Evolutionary conservation across 2,888 invertebrate genomes (phyloP).

Genomic region (Lordiphosa fenestrarum): DNA sequence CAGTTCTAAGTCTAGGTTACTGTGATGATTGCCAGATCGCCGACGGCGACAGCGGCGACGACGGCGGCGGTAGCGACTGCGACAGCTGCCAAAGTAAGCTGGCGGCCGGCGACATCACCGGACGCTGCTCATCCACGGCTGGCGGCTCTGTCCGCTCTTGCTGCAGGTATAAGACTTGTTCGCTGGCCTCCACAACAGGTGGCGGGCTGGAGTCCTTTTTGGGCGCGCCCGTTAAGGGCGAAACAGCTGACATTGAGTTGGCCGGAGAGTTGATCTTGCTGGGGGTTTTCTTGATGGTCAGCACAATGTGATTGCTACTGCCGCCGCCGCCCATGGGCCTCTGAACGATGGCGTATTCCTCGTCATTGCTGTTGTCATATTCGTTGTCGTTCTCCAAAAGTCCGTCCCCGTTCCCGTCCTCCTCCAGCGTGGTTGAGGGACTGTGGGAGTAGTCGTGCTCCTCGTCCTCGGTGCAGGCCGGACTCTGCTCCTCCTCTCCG

Average conservation of each 20-base stretch:
- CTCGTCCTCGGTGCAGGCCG: conserved; percentile 8
- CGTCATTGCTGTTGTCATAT: conserved; percentile 51
- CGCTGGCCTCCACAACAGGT: too few species aligned
- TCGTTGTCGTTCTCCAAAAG: conserved; percentile 44
- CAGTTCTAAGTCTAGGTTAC: conserved; percentile 38
- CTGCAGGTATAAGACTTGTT: too few species aligned
- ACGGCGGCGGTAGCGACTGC: conserved; percentile 15
- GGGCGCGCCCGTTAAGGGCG: conserved; percentile 27
- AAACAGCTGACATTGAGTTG: conserved; percentile 50
- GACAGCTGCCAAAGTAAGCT: conserved; percentile 15
- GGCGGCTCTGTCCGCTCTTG: background rate
- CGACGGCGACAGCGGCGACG: conserved; percentile 12
- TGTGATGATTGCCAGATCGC: conserved; percentile 7
- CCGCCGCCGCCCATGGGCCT: conserved; percentile 30
- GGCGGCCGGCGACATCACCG: background rate
- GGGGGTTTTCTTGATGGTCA: conserved; percentile 78
- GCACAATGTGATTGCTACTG: conserved; percentile 71
- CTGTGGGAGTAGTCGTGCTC: conserved; percentile 1
- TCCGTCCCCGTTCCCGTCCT: conserved; percentile 29
- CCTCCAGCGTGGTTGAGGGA: background rate
- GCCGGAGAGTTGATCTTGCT: conserved; percentile 71
- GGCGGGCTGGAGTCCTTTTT: too few species aligned
- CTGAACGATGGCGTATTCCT: conserved; percentile 71
- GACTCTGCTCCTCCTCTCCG: background rate
- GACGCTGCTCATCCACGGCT: background rate